Evolutionary conservation across 2,888 invertebrate species (phyloP).

Genomic region (Limnephilus lunatus): DNA sequence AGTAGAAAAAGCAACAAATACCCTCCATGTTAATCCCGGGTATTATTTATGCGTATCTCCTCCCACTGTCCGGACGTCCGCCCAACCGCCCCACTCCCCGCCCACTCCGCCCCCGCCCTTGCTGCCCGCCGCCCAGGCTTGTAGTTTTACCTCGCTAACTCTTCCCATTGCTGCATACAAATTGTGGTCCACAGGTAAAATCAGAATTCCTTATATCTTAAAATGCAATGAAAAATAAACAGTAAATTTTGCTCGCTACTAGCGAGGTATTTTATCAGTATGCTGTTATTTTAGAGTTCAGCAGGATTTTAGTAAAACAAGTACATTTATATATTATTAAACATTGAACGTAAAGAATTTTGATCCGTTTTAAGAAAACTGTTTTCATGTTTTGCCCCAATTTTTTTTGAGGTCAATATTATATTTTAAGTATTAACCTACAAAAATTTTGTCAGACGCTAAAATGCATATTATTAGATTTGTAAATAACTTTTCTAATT

Average conservation of each 20-base stretch:
- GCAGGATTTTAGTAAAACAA: background rate
- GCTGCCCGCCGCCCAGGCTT: background rate
- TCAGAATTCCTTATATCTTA: background rate
- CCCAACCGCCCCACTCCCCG: background rate
- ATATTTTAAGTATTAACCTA: too few relatives aligned
- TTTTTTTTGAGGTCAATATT: too few relatives aligned
- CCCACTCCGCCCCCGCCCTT: background rate
- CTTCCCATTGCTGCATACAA: background rate
- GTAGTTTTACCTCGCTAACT: background rate
- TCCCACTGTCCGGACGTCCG: background rate
- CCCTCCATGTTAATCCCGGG: background rate
- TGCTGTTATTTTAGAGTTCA: background rate
- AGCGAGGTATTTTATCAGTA: background rate
- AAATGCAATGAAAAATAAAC: background rate
- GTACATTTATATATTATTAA: background rate
- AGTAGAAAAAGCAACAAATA: background rate
- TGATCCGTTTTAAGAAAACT: background rate
- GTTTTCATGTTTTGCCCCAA: too few relatives aligned
- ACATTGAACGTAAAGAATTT: background rate
- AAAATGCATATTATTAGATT: too few relatives aligned
- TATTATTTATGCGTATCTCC: conserved; percentile 2
- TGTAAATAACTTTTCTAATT: too few relatives aligned
- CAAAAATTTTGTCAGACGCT: too few relatives aligned
- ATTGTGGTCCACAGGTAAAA: background rate
- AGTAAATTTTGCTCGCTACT: too few relatives aligned